These are phyloP conservation scores for Blastobasis lacticolella DNA, from an alignment of 2,888 invertebrate genomes.

Conservation along the genomic window DNA sequence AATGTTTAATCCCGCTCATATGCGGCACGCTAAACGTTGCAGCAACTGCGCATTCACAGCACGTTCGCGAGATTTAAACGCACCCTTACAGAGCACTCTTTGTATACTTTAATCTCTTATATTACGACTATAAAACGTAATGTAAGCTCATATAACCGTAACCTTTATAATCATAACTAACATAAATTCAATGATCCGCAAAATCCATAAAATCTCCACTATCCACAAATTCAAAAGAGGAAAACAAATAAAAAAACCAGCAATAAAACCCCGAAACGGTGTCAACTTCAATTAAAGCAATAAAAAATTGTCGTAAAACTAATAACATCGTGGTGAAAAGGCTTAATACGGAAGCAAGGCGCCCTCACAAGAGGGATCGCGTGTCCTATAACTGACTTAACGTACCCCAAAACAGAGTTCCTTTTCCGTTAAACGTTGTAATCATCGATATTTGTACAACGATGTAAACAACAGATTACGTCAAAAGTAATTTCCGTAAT, in stretches of 20 bases:
- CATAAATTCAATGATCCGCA: no score
- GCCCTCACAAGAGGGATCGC: neutral
- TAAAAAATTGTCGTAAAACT: constrained; percentile 45
- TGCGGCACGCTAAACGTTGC: no score
- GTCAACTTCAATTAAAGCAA: constrained; percentile 52
- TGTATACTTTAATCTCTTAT: no score
- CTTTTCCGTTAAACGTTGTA: neutral
- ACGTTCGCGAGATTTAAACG: no score
- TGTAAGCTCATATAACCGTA: no score
- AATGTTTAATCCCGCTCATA: no score
- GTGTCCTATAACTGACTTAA: neutral
- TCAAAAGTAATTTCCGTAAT: neutral
- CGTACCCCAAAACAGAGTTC: neutral
- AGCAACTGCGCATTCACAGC: no score
- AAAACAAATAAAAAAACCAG: constrained; percentile 10
- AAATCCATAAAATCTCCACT: constrained; percentile 3
- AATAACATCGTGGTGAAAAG: constrained; percentile 36
- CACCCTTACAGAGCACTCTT: no score
- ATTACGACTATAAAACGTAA: no score
- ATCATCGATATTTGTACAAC: neutral
- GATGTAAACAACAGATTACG: neutral
- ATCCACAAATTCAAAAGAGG: no score
- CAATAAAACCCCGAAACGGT: constrained; percentile 37
- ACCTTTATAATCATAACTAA: no score
- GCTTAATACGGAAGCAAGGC: constrained; percentile 15